Conservation (phyloP, 2,888 invertebrate species). For the Pachydiplax longipennis region DNA sequence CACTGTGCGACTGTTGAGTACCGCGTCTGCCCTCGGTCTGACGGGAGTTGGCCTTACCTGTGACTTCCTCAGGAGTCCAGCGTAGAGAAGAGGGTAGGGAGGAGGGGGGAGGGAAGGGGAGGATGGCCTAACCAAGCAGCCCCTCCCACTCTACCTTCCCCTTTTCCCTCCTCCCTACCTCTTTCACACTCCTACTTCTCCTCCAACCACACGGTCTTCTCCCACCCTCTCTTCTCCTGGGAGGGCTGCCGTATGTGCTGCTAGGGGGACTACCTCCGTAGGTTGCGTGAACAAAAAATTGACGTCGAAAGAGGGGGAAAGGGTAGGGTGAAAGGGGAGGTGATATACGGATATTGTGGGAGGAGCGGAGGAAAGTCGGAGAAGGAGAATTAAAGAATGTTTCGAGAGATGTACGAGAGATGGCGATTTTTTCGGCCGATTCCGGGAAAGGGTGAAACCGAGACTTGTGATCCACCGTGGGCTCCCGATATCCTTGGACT, state of each 20-base stretch:
- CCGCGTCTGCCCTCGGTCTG: constrained; percentile 42
- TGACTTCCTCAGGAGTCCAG: constrained; percentile 43
- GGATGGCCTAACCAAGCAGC: constrained; percentile 34
- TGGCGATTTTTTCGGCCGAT: constrained; percentile 8
- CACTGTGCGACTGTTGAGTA: constrained; percentile 35
- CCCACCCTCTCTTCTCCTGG: neutral
- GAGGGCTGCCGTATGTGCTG: constrained; percentile 38
- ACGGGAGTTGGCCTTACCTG: constrained; percentile 40
- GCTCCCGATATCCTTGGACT: neutral
- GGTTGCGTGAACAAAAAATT: neutral
- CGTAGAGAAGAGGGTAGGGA: neutral
- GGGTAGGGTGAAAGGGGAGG: neutral
- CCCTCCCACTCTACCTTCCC: constrained; percentile 20
- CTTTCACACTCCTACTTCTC: constrained; percentile 5
- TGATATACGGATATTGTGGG: neutral
- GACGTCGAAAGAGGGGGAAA: neutral
- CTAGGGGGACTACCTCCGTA: constrained; percentile 24
- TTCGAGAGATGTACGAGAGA: constrained; percentile 1
- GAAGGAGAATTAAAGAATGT: neutral
- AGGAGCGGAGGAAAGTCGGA: neutral
- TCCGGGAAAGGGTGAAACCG: neutral
- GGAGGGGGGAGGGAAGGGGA: neutral
- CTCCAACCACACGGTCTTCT: constrained; percentile 6
- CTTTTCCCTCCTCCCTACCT: neutral
- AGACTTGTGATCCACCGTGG: neutral